A percentile compares a stretch with the other conserved stretches of the same genome.
Evolutionary conservation across 2,797 vertebrate genomes (phyloP).

Genomic region (Phataginus tetradactyla): DNA sequence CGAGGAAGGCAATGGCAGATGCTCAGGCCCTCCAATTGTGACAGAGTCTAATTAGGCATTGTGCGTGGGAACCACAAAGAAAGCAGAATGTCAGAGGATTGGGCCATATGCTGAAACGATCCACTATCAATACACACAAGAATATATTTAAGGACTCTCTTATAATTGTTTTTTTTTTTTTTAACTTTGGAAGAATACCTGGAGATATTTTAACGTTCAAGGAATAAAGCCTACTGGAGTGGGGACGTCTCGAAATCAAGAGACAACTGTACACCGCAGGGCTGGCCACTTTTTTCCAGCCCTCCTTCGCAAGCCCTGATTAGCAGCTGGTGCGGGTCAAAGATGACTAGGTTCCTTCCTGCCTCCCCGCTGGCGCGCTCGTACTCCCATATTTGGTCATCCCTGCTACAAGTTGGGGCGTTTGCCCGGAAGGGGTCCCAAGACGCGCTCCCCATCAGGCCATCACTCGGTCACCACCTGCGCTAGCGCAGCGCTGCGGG

Average conservation of each 20-base stretch:
- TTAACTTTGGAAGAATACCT: background rate
- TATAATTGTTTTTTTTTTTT: background rate
- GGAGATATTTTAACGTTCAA: background rate
- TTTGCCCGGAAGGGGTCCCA: background rate
- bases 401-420: background rate
- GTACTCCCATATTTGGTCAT: constrained; percentile 64
- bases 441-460: background rate
- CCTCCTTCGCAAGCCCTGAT: no score
- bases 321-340: background rate
- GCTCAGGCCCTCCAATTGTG: background rate
- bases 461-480: background rate
- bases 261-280: background rate
- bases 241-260: background rate
- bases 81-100: background rate
- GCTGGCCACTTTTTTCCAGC: background rate
- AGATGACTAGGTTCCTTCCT: constrained; percentile 10
- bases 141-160: background rate
- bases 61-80: constrained; percentile 49
- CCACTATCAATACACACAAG: background rate
- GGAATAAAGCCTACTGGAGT: background rate
- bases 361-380: background rate
- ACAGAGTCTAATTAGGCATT: constrained; percentile 21
- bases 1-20: background rate
- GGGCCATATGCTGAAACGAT: background rate
- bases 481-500: background rate